phyloP scores from a whole-genome alignment of 2,888 invertebrate species.

The Kryphioiulus occultus region DNA sequence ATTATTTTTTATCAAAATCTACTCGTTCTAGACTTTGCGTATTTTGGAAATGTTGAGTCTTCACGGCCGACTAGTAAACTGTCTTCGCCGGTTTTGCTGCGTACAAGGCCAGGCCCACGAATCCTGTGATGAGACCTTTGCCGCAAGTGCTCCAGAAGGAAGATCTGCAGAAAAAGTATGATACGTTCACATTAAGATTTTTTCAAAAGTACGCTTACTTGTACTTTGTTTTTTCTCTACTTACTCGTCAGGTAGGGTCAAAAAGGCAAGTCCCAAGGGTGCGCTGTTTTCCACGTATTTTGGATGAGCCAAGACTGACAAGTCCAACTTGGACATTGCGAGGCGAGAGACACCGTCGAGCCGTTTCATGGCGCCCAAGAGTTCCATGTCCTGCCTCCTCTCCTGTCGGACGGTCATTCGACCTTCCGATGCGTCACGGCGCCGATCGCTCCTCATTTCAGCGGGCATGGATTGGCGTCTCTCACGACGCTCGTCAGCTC shows the following conservation, averaged over 20 bases:
- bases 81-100: constrained; percentile 26
- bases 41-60: not conserved
- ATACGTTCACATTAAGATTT: not conserved
- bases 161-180: not conserved
- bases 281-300: constrained; percentile 29
- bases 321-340: not conserved
- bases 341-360: not conserved
- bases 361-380: not conserved
- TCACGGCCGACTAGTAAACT: constrained; percentile 8
- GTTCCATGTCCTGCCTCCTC: not conserved
- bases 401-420: too few species aligned
- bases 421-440: not conserved
- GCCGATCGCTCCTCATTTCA: not conserved
- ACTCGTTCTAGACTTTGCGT: not conserved
- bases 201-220: not conserved
- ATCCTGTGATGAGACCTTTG: constrained; percentile 48
- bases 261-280: not conserved
- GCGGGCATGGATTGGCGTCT: not conserved
- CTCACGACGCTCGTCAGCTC: too few species aligned
- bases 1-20: too few species aligned
- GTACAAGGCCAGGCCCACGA: constrained; percentile 47
- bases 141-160: constrained; percentile 37
- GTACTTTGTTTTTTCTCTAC: too few species aligned
- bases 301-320: not conserved
- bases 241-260: not conserved